Conservation (phyloP, 2,113 vertebrate species). For the Sinosuthora webbiana region DNA sequence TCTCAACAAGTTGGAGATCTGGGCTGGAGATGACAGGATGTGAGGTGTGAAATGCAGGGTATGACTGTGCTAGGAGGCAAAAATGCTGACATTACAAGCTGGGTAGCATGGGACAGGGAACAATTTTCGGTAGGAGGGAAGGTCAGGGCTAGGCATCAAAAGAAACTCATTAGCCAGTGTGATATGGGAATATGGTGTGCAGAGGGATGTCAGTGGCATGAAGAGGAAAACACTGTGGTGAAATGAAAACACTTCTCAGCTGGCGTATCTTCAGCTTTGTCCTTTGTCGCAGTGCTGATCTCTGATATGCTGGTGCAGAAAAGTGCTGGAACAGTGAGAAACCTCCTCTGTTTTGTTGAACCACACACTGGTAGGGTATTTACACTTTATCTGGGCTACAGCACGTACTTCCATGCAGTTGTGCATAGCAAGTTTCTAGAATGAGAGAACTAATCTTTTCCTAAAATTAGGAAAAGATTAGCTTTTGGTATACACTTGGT, state of each 20-base stretch:
- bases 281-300: rapidly evolving
- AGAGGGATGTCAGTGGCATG: not conserved
- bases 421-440: not conserved
- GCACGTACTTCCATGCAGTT: not conserved
- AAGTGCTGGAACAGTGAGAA: not conserved
- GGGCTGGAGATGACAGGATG: not conserved
- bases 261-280: not conserved
- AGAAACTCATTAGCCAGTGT: not conserved
- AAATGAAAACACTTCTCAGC: not conserved
- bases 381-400: not conserved
- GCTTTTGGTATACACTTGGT: rapidly evolving
- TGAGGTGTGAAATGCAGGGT: not conserved
- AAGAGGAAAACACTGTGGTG: rapidly evolving
- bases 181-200: not conserved
- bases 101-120: not conserved
- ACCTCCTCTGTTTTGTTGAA: not conserved
- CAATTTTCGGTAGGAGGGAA: not conserved
- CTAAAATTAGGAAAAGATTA: not conserved
- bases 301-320: not conserved
- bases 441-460: not conserved
- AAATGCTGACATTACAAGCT: not conserved
- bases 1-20: not conserved
- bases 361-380: not conserved
- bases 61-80: not conserved
- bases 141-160: not conserved